These are phyloP conservation scores for Drosophila nr. medialis DNA, from an alignment of 2,888 invertebrate genomes.

Conservation along the genomic window DNA sequence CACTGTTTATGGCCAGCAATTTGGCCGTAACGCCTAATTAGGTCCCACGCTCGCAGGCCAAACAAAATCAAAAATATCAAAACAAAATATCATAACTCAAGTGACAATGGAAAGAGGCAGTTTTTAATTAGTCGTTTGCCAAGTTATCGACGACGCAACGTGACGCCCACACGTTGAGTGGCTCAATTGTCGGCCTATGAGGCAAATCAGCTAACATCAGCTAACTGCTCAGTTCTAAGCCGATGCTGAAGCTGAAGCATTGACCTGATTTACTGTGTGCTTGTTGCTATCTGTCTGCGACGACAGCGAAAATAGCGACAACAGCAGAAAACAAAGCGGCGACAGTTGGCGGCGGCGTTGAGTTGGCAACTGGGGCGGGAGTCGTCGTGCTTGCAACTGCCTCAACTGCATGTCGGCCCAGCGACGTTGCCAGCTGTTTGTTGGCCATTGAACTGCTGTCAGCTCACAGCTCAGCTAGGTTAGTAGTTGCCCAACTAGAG, in stretches of 20 bases:
- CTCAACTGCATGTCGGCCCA: slow-evolving; percentile 6
- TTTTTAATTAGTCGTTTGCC: slow-evolving; percentile 45
- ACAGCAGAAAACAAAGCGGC: slow-evolving; percentile 25
- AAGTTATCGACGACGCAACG: neutral
- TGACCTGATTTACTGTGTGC: slow-evolving; percentile 60
- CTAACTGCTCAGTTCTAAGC: slow-evolving; percentile 36
- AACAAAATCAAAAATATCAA: neutral
- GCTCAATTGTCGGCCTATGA: slow-evolving; percentile 24
- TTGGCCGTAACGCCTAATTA: slow-evolving; percentile 43
- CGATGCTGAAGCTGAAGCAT: slow-evolving; percentile 49
- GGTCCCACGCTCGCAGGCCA: slow-evolving; percentile 56
- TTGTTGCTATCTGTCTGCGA: neutral
- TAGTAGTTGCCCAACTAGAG: slow-evolving; percentile 16
- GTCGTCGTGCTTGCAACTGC: slow-evolving; percentile 13
- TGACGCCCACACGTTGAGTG: slow-evolving; percentile 35
- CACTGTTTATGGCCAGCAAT: slow-evolving; percentile 19
- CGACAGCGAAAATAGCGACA: slow-evolving; percentile 11
- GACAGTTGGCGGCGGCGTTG: slow-evolving; percentile 66
- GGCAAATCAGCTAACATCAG: slow-evolving; percentile 1
- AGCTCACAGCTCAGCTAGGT: slow-evolving; percentile 21
- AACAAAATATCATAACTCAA: neutral
- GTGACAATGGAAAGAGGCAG: slow-evolving; percentile 21
- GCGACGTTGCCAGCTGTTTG: slow-evolving; percentile 4
- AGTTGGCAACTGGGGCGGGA: slow-evolving; percentile 57
- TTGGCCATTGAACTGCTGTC: neutral